Evolutionary conservation across 2,797 vertebrate species (phyloP), one percentile per base, ranked within the genome.

Genomic region (Cossypha heuglini): DNA sequence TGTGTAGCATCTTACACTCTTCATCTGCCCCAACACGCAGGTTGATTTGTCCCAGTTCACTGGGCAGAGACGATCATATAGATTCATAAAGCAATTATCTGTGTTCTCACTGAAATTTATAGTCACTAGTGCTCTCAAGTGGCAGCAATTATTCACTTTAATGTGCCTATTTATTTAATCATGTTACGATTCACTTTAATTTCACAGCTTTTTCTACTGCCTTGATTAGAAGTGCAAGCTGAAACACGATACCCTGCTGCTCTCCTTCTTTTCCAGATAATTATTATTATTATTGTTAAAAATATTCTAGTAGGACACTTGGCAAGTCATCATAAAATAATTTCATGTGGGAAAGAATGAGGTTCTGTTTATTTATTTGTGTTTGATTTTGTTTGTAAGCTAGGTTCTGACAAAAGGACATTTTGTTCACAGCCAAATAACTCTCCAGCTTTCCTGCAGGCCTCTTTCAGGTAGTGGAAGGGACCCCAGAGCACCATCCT

Each of bases 81-180:
- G 90, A 75, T 81, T 80, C 93, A 90, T 90, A 86, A 91, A 90
- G 79, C 66, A 95, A 94, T 95, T 97, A 93, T 26, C 54, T 62
- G 57, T 61, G 88, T 86, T 94, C 76, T 76, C 54, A 33, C 51
- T 58, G 51, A 91, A 95, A 93, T 95, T 95, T 95, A 86, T 54
- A 90, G 83, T 68, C 69, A 66, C 86, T 51, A 61, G 62, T 62
- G 83, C 54, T 51, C 55, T 88, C 92, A 81, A 86, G 76, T 73
- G 69, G 85, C 74, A 84, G 69, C 69, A 66, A 73, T 95, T 94
- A 90, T 16, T 95, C 79, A 91, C 82, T 94, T 94, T 94, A 78
- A 94, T 84, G 76, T 61, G 55, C 73, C 86, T 84, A 73, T 95
- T 91, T 90, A 95, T 93, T 88, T 94, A 90, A 94, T 90, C 79